Base-by-base conservation (phyloP, 1,140 invertebrate species). In the Bathynomus jamesi region DNA sequence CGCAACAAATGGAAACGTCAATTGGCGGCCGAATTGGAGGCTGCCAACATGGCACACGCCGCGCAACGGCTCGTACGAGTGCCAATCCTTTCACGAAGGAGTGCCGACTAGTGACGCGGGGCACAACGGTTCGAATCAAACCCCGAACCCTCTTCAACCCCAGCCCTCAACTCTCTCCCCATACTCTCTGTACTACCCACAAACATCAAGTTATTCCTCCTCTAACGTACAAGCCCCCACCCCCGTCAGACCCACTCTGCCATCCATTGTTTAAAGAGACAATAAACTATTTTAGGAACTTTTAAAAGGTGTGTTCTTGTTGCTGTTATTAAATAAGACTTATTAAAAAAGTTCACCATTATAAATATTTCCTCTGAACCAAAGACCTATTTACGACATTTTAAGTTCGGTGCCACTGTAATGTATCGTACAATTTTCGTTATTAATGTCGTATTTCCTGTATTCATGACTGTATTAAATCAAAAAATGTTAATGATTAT, bases 1-100 rank as follows among this genome's bases (percentile, higher is more conserved):
- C 86, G 96, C 61, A 99, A 99, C 83, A 99, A 99, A 83, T 98
- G 95, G 95, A 99, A 99, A 81, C 85, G 96, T 53, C 96, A 99
- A 82, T 80, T 98, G 72, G 95, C 95, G 2, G 95, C 96, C 0
- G 96, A 98, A 79, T 80, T 98, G 76, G 96, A 99, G 81, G 95
- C 95, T 0, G 94, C 95, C 0, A 98, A 96, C 80, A 95, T 98
- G 91, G 93, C 94, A 0, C 93, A 96, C 81, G 93, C 93, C 0
- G 93, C 94, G 0, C 95, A 97, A 82, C 85, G 95, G 53, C 84
- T 97, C 74, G 95, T 97, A 2, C 87, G 95, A 31, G 95, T 98
- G 13, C 95, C 95, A 0, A 96, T 98, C 74, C 83, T 98, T 3
- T 97, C 95, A 97, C 82, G 94, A 97, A 79, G 89, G 76, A 2